A percentile compares a stretch with the other conserved stretches of the same genome.
These are phyloP conservation scores for Drosophila falleni DNA, from an alignment of 2,888 invertebrate genomes.

Conservation along the genomic window DNA sequence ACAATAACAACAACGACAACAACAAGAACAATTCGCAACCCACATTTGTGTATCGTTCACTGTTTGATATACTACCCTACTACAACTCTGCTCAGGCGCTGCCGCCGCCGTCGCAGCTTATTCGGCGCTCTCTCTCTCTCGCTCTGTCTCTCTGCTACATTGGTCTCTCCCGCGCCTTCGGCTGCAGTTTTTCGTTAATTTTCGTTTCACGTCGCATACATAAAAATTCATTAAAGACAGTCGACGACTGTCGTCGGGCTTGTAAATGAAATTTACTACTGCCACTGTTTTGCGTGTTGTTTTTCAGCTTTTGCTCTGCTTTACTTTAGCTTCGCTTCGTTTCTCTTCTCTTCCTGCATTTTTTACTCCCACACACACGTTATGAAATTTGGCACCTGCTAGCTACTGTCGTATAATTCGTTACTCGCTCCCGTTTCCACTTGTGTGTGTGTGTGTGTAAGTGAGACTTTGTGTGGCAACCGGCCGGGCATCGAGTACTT, in stretches of 20 bases:
- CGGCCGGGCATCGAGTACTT: constrained; percentile 62
- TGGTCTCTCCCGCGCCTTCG: constrained; percentile 53
- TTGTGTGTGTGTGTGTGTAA: constrained; percentile 5
- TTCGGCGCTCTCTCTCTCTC: constrained; percentile 20
- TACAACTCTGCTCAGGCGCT: constrained; percentile 53
- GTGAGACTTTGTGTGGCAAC: no score
- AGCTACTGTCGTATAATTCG: constrained; percentile 38
- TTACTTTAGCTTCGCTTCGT: constrained; percentile 34
- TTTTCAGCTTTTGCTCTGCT: constrained; percentile 30
- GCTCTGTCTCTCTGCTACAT: constrained; percentile 18
- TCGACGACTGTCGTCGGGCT: constrained; percentile 44
- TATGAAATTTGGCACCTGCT: constrained; percentile 66
- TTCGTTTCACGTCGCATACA: constrained; percentile 73
- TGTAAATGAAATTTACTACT: constrained; percentile 82
- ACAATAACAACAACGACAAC: constrained; percentile 34
- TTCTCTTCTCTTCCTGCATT: constrained; percentile 30
- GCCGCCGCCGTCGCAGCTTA: constrained; percentile 20
- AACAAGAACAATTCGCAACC: constrained; percentile 62
- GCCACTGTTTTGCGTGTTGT: constrained; percentile 71
- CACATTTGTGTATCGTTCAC: constrained; percentile 71
- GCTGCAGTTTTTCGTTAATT: constrained; percentile 66
- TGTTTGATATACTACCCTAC: constrained; percentile 76
- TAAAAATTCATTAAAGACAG: constrained; percentile 77
- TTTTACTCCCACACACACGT: constrained; percentile 36
- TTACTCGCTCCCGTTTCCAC: constrained; percentile 13